Base-by-base conservation (phyloP, 2,113 vertebrate species). In the Corythornis cristatus region DNA sequence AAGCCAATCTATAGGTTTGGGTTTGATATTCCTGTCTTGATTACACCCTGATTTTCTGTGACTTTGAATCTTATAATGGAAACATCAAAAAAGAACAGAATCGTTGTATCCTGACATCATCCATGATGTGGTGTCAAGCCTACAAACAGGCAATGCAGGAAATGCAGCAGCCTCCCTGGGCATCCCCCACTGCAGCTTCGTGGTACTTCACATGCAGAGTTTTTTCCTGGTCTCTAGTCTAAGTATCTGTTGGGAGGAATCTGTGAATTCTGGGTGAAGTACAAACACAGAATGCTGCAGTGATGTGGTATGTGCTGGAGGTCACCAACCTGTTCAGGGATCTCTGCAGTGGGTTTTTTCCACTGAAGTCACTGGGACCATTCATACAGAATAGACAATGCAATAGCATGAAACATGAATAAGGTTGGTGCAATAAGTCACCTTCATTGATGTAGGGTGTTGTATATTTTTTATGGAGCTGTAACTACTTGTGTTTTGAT, bases 101-200 rank as follows among this genome's bases (percentile, higher is more conserved):
- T 67, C 9, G 29, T 66, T 57, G 48, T 37, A 46, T 37, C 18
- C 73, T 16, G 43, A n/a, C 58, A 33, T 45, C 61, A 60, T 22
- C 37, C 15, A 45, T 79, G 62, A 43, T 1, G 1, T 48, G 28
- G 45, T 75, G 56, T 65, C 74, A 79, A 75, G 58, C 29, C 5
- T 26, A 65, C 37, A 48, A 65, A 53, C 21, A 25, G 0, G 6
- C 37, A 28, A 23, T 33, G 23, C 56, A 74, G 56, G 45, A 83
- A 78, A 70, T 9, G 33, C 17, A 62, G 40, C 48, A 46, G 40
- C 48, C 48, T 64, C 66, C 23, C 42, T 56, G 15, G 6, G 33
- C 15, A 56, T 56, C 46, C n/a, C 57, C 23, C 15, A 13, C 18
- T 0, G 1, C 15, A 61, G 42, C 23, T 56, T 40, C 2, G 1